These are phyloP conservation scores for Tenrec ecaudatus DNA, from an alignment of 2,113 vertebrate genomes.

Conservation along the genomic window DNA sequence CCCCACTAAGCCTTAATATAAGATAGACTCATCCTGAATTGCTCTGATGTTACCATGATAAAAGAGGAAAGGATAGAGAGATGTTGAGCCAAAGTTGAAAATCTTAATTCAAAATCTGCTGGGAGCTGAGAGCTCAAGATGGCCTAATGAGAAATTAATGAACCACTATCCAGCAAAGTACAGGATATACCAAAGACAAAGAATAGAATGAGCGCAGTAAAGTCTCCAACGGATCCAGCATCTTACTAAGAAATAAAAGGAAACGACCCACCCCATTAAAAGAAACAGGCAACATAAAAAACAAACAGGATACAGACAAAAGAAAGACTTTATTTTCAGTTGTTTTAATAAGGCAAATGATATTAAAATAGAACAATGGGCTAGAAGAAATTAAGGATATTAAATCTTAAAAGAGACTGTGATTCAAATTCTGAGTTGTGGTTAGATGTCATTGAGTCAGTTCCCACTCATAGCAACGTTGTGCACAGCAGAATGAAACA, in stretches of 20 bases:
- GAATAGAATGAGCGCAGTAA: background rate
- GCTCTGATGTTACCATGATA: background rate
- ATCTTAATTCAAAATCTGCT: conserved; percentile 35
- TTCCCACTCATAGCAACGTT: too few relatives aligned
- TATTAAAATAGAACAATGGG: conserved; percentile 66
- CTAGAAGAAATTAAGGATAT: conserved; percentile 62
- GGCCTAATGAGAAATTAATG: conserved; percentile 57
- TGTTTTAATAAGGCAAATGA: conserved; percentile 51
- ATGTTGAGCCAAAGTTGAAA: conserved; percentile 56
- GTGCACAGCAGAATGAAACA: too few relatives aligned
- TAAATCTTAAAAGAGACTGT: conserved; percentile 62
- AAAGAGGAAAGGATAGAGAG: conserved; percentile 4
- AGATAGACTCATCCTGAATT: conserved; percentile 19
- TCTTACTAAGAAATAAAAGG: conserved; percentile 36
- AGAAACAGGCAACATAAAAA: conserved; percentile 44
- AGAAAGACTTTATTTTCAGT: conserved; percentile 65
- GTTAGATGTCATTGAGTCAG: too few relatives aligned
- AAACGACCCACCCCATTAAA: conserved; percentile 59
- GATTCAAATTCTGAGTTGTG: conserved; percentile 50
- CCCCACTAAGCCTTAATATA: background rate
- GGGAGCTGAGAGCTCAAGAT: conserved; percentile 40
- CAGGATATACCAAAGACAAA: conserved; percentile 44
- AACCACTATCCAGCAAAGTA: conserved; percentile 27
- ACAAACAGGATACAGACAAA: conserved; percentile 58
- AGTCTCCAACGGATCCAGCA: background rate